These are phyloP conservation scores for Cynopterus brachyotis DNA, from an alignment of 2,113 vertebrate species.

Conservation along the genomic window DNA sequence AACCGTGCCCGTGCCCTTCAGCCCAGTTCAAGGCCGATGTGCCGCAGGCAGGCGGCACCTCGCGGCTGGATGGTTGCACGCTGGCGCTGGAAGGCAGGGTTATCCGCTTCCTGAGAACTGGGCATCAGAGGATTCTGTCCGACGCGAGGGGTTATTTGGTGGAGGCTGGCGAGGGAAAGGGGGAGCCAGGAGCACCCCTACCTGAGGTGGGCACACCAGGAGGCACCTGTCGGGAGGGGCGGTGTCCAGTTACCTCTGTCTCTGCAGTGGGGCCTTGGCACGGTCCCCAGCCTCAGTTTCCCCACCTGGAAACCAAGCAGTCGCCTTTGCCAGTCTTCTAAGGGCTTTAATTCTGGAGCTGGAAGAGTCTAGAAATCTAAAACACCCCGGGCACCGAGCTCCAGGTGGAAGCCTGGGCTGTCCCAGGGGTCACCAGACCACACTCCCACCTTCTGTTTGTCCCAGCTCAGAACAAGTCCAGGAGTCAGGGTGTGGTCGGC, in stretches of 20 bases:
- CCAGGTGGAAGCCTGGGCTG: neutral
- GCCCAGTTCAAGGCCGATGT: neutral
- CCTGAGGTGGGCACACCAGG: neutral
- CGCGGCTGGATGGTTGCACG: rapidly evolving
- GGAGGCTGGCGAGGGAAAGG: neutral
- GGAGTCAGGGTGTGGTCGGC: neutral
- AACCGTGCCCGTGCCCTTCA: rapidly evolving
- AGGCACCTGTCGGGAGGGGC: neutral
- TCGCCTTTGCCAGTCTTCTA: neutral
- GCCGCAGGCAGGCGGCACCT: no score
- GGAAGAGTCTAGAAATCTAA: neutral
- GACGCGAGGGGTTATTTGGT: neutral
- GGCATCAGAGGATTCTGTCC: neutral
- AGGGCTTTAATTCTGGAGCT: neutral
- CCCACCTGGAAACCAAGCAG: neutral
- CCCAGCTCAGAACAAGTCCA: neutral
- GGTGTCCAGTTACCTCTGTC: rapidly evolving
- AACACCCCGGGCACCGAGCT: neutral
- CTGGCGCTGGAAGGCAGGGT: no score
- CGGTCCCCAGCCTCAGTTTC: neutral
- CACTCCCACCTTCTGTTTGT: neutral
- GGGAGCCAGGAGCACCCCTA: no score
- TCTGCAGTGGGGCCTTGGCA: neutral
- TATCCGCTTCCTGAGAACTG: no score
- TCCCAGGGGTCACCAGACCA: neutral